Evolutionary conservation across 35 echinoderm and acorn worm genomes (phyloP).

Genomic region (Apostichopus californicus): DNA sequence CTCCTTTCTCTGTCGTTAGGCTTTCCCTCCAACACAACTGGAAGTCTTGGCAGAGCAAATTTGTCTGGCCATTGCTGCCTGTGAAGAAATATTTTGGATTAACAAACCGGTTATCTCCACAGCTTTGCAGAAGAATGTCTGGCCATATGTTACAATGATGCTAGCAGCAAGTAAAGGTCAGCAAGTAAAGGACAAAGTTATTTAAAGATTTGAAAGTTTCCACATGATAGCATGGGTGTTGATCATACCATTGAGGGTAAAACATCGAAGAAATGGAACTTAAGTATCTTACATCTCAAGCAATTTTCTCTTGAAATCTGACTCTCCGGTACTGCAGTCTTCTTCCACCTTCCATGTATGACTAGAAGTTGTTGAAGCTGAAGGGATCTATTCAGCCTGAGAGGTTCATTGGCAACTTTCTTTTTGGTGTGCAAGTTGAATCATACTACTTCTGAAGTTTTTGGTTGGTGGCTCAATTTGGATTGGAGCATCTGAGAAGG

Average conservation of each 20-base stretch:
- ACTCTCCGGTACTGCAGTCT: background rate
- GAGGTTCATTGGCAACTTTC: background rate
- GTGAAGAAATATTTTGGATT: background rate
- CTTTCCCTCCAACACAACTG: too few species aligned
- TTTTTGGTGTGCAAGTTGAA: background rate
- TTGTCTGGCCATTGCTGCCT: background rate
- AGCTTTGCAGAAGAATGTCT: background rate
- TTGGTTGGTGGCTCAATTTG: background rate
- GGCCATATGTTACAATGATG: background rate
- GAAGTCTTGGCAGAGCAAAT: background rate
- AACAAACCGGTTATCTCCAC: background rate
- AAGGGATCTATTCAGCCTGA: background rate
- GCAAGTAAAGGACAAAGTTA: background rate
- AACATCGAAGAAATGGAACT: background rate
- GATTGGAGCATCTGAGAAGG: background rate
- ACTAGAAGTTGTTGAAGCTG: background rate
- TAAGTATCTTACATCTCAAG: background rate
- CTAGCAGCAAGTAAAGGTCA: background rate
- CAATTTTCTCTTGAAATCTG: background rate
- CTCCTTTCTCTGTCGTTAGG: too few species aligned
- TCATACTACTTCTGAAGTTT: constrained; percentile 27
- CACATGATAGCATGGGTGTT: background rate
- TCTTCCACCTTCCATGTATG: background rate
- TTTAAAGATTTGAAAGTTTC: background rate
- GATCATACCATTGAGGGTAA: background rate